phyloP scores from a whole-genome alignment of 2,797 vertebrate genomes.

The Erethizon dorsatum region DNA sequence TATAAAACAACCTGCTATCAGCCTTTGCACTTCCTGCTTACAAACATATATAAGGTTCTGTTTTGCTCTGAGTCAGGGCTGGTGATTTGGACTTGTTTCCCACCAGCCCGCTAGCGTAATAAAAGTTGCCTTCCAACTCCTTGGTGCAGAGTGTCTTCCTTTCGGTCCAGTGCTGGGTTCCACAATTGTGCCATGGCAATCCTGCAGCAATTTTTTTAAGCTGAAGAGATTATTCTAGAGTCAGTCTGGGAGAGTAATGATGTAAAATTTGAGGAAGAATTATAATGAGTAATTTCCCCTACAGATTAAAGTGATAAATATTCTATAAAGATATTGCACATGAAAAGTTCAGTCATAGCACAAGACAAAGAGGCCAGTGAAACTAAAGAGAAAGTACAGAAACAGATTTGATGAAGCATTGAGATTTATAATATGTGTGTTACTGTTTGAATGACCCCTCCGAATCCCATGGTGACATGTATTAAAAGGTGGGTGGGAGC shows the following conservation, averaged over 20 bases:
- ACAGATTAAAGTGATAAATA: not conserved
- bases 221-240: constrained; percentile 11
- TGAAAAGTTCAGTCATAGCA: not conserved
- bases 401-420: not conserved
- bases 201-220: not conserved
- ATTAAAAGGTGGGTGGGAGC: not conserved
- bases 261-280: not conserved
- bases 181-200: no score
- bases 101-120: no score
- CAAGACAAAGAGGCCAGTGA: not conserved
- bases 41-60: no score
- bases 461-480: not conserved
- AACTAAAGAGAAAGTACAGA: not conserved
- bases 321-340: not conserved
- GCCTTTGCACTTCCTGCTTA: no score
- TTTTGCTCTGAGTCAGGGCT: no score
- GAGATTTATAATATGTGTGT: not conserved
- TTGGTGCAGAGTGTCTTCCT: no score
- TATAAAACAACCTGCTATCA: no score
- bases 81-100: no score
- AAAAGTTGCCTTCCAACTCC: no score
- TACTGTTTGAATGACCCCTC: not conserved
- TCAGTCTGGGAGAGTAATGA: not conserved
- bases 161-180: no score
- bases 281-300: not conserved